phyloP scores from a whole-genome alignment of 2,113 vertebrate species.

The Pygoscelis adeliae region DNA sequence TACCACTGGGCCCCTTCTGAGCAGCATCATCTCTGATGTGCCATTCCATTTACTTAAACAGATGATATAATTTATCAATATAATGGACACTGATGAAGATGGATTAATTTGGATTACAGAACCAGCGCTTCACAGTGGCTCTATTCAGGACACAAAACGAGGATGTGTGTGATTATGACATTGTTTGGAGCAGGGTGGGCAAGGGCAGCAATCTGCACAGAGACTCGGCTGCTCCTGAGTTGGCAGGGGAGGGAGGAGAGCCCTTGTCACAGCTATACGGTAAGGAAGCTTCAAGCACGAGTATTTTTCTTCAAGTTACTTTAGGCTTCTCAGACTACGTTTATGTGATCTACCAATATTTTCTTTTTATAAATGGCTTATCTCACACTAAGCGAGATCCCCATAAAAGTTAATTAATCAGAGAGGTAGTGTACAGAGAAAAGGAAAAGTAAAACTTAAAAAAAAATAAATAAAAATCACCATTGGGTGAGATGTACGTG shows the following conservation, averaged over 20 bases:
- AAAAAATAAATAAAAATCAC: conserved; percentile 47
- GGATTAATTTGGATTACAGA: conserved; percentile 76
- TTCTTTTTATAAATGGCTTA: not conserved
- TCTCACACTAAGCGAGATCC: not conserved
- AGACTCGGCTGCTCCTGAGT: not conserved
- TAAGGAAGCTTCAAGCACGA: not conserved
- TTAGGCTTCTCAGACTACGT: not conserved
- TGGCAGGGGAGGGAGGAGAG: not conserved
- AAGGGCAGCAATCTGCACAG: not conserved
- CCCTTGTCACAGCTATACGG: not conserved
- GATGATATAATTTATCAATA: conserved; percentile 74
- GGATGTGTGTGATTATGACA: not conserved
- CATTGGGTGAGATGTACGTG: conserved; percentile 71
- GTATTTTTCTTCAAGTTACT: not conserved
- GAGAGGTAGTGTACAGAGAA: not conserved
- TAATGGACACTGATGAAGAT: conserved; percentile 76
- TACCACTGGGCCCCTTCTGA: conserved; percentile 20
- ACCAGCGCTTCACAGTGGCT: conserved; percentile 32
- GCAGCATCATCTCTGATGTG: conserved; percentile 45
- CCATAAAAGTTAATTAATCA: not conserved
- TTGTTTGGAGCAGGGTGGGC: not conserved
- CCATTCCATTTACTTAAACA: conserved; percentile 68
- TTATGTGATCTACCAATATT: not conserved
- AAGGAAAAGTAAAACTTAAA: not conserved
- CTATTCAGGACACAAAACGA: conserved; percentile 28